Conservation (phyloP, 2,888 invertebrate species). For the Nomada ruficornis region DNA sequence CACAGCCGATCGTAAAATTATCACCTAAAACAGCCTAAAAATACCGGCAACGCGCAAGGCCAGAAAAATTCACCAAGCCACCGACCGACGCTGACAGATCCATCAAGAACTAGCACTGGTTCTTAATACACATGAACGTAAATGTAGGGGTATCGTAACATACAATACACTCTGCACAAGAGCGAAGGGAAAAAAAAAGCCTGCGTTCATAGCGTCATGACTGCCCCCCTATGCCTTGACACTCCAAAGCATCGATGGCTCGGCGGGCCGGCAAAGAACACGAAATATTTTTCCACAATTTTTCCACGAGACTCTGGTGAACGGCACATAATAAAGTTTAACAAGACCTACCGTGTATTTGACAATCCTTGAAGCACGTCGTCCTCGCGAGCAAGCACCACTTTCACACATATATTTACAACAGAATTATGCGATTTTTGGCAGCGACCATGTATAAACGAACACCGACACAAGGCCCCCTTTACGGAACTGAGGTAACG, state of each 20-base stretch:
- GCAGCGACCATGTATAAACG: constrained; percentile 81
- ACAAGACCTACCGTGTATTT: constrained; percentile 77
- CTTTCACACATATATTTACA: constrained; percentile 80
- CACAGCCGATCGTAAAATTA: constrained; percentile 22
- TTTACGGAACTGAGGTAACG: constrained; percentile 83
- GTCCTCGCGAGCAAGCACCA: constrained; percentile 74
- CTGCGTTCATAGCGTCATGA: constrained; percentile 22
- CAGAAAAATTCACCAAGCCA: background rate
- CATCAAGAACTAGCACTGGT: too few relatives aligned
- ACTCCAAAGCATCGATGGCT: constrained; percentile 45
- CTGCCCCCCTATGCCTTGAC: constrained; percentile 54
- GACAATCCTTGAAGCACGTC: constrained; percentile 75
- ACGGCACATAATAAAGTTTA: constrained; percentile 22
- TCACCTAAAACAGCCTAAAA: constrained; percentile 36
- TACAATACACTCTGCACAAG: background rate
- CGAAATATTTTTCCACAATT: constrained; percentile 48
- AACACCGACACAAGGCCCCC: constrained; percentile 83
- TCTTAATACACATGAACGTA: constrained; percentile 22
- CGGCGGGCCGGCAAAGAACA: constrained; percentile 65
- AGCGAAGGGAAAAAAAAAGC: constrained; percentile 13
- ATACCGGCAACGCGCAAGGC: constrained; percentile 46
- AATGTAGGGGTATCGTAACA: background rate
- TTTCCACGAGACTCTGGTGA: constrained; percentile 15
- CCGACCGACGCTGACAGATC: background rate
- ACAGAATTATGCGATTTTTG: constrained; percentile 73